These are phyloP conservation scores for Sericinus montela DNA, from an alignment of 2,888 invertebrate species.

Conservation along the genomic window DNA sequence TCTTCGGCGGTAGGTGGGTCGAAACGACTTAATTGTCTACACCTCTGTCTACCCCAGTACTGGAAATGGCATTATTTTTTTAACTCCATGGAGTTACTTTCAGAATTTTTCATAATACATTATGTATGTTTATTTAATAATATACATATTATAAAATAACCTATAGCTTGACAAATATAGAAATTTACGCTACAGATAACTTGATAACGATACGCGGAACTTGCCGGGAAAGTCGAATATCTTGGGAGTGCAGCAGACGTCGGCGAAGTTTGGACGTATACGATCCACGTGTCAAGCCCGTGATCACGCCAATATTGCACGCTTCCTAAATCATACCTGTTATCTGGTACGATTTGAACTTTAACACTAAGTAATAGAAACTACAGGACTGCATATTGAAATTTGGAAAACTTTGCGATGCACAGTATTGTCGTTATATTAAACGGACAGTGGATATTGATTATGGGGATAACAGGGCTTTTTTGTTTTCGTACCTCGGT, in stretches of 20 bases:
- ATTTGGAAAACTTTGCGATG: slow-evolving; percentile 20
- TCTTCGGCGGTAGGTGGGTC: too few relatives aligned
- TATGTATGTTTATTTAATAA: too few relatives aligned
- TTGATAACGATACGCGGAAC: slow-evolving; percentile 30
- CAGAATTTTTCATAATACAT: too few relatives aligned
- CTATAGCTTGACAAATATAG: slow-evolving; percentile 10
- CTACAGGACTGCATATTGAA: background rate
- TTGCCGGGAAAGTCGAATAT: slow-evolving; percentile 28
- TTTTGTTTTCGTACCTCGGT: too few relatives aligned
- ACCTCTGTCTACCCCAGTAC: too few relatives aligned
- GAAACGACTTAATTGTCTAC: too few relatives aligned
- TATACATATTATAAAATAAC: too few relatives aligned
- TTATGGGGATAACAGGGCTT: background rate
- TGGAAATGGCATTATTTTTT: too few relatives aligned
- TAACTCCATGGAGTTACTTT: too few relatives aligned
- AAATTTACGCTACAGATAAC: slow-evolving; percentile 38
- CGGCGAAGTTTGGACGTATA: slow-evolving; percentile 51
- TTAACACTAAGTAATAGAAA: slow-evolving; percentile 10
- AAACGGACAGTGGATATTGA: slow-evolving; percentile 28
- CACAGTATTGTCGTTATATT: slow-evolving; percentile 20
- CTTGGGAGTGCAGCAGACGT: slow-evolving; percentile 44
- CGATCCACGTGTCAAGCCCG: slow-evolving; percentile 56
- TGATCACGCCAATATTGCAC: slow-evolving; percentile 65
- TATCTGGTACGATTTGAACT: slow-evolving; percentile 15
- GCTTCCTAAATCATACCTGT: slow-evolving; percentile 3